phyloP scores from a whole-genome alignment of 2,888 invertebrate genomes.

The Melanostoma mellinum region DNA sequence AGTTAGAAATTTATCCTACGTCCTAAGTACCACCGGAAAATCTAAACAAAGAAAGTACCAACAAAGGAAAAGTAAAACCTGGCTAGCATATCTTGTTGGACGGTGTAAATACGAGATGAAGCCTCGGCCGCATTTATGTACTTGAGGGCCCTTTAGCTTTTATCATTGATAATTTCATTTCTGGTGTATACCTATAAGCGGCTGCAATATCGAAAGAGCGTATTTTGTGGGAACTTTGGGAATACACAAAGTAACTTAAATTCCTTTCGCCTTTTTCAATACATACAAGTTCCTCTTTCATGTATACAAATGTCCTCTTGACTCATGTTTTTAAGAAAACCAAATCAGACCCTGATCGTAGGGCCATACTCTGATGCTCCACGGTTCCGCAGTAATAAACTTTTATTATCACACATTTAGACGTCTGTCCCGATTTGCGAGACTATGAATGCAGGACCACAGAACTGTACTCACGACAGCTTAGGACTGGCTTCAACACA shows the following conservation, averaged over 20 bases:
- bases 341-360: slow-evolving; percentile 1
- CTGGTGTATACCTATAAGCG: too few species aligned
- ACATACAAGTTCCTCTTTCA: too few species aligned
- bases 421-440: slow-evolving; percentile 44
- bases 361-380: slow-evolving; percentile 1
- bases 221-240: too few species aligned
- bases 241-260: too few species aligned
- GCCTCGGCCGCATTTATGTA: too few species aligned
- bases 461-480: slow-evolving; percentile 36
- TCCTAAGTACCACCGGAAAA: slow-evolving; percentile 3
- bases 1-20: slow-evolving; percentile 42
- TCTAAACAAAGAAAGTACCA: slow-evolving; percentile 33
- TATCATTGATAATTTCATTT: too few species aligned
- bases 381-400: slow-evolving; percentile 68
- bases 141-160: too few species aligned
- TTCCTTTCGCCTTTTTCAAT: too few species aligned
- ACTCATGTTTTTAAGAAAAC: neutral
- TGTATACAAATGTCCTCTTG: neutral
- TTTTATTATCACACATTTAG: slow-evolving; percentile 68
- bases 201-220: too few species aligned
- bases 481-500: slow-evolving; percentile 19
- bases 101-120: too few species aligned
- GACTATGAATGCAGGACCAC: slow-evolving; percentile 3
- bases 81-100: neutral
- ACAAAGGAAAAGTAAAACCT: slow-evolving; percentile 31